Evolutionary conservation across 2,888 invertebrate species (phyloP).

Genomic region (Conistra vaccinii): DNA sequence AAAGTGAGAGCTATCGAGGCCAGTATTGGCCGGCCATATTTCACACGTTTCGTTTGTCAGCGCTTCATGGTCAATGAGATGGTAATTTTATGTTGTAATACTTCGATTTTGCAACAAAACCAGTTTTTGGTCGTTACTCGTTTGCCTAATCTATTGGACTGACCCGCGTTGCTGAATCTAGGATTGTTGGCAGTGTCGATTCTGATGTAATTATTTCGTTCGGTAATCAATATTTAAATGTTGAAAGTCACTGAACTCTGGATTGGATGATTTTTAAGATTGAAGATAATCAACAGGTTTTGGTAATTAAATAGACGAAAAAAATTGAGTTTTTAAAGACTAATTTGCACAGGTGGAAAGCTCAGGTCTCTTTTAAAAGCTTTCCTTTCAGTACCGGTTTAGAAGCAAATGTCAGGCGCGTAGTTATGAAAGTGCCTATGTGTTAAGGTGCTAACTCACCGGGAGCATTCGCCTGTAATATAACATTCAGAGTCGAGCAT

Average conservation of each 20-base stretch:
- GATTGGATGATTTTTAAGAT: slow-evolving; percentile 7
- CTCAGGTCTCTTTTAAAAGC: slow-evolving; percentile 4
- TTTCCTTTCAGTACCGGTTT: slow-evolving; percentile 25
- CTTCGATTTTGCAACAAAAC: slow-evolving; percentile 73
- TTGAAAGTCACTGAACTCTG: slow-evolving; percentile 54
- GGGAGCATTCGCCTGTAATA: too few relatives aligned
- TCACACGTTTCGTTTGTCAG: slow-evolving; percentile 71
- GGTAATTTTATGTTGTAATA: slow-evolving; percentile 78
- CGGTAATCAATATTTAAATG: slow-evolving; percentile 35
- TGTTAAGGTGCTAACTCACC: neutral
- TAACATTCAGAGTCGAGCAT: too few relatives aligned
- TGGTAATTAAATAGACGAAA: neutral
- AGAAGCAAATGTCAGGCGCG: slow-evolving; percentile 10
- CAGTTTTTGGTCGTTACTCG: slow-evolving; percentile 68
- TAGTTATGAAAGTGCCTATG: slow-evolving; percentile 25
- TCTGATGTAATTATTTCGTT: slow-evolving; percentile 46
- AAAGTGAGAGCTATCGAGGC: slow-evolving; percentile 82
- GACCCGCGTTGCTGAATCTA: slow-evolving; percentile 48
- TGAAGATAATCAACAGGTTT: slow-evolving; percentile 3
- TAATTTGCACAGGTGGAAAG: slow-evolving; percentile 24
- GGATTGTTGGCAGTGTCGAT: slow-evolving; percentile 48
- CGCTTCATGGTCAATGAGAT: slow-evolving; percentile 81
- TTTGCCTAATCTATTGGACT: slow-evolving; percentile 62
- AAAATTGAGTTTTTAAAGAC: neutral
- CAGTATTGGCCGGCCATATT: slow-evolving; percentile 67